Conservation (phyloP, 64 coral and sea anemone species). For the Stichodactyla helianthus region DNA sequence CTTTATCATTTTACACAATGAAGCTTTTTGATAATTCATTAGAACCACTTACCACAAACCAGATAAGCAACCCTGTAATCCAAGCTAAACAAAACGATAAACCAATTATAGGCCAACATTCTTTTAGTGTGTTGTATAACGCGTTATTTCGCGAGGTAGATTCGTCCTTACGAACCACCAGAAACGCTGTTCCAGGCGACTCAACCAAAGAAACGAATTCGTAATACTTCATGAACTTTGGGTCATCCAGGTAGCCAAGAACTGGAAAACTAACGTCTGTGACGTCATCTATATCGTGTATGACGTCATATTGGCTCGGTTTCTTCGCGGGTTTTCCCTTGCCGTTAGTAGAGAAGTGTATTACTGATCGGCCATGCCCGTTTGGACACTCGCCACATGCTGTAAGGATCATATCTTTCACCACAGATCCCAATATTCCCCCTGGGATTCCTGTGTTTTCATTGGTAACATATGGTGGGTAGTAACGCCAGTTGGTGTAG, state of each 20-base stretch:
- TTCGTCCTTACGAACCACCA: conserved; percentile 9
- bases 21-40: background rate
- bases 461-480: conserved; percentile 31
- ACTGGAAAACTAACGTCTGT: conserved; percentile 56
- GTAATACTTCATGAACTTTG: conserved; percentile 46
- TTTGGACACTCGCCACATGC: conserved; percentile 45
- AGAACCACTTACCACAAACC: conserved; percentile 21
- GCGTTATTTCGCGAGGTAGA: background rate
- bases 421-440: conserved; percentile 44
- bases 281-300: conserved; percentile 56
- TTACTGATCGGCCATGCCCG: conserved; percentile 36
- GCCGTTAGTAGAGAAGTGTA: conserved; percentile 31
- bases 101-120: conserved; percentile 3
- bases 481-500: conserved; percentile 40
- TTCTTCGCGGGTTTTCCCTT: conserved; percentile 33
- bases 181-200: conserved; percentile 51
- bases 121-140: background rate
- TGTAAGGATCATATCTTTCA: conserved; percentile 31
- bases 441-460: background rate
- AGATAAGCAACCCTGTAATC: background rate
- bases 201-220: conserved; percentile 31
- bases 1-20: background rate
- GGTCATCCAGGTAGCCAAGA: conserved; percentile 22
- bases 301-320: conserved; percentile 20
- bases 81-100: background rate